These are phyloP conservation scores for Acleris sparsana DNA, from an alignment of 2,888 invertebrate genomes.

Conservation along the genomic window DNA sequence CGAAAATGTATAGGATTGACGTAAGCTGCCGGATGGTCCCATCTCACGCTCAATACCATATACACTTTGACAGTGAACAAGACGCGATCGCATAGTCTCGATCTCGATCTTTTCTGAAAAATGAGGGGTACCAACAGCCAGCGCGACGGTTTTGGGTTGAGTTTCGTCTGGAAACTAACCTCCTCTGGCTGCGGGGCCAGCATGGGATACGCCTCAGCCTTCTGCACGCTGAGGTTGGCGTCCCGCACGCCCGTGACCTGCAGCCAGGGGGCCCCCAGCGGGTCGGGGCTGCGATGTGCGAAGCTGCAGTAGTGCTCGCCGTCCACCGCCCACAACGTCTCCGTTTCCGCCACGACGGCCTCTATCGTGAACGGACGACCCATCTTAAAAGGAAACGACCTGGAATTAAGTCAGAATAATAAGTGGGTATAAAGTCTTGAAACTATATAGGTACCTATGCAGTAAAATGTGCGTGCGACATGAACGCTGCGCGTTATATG, in stretches of 20 bases:
- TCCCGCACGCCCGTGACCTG: constrained; percentile 85
- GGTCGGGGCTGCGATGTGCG: constrained; percentile 80
- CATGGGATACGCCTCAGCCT: constrained; percentile 75
- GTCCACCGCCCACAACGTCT: constrained; percentile 88
- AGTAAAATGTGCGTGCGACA: too few species aligned
- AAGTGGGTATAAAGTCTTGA: neutral
- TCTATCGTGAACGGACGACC: constrained; percentile 82
- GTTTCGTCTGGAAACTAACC: constrained; percentile 44
- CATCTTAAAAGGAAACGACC: constrained; percentile 76
- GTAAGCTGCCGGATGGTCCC: too few species aligned
- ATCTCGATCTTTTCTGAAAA: too few species aligned
- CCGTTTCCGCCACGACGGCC: constrained; percentile 83
- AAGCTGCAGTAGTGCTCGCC: constrained; percentile 89
- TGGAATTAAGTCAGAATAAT: constrained; percentile 46
- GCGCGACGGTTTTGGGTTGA: neutral
- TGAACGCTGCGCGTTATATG: too few species aligned
- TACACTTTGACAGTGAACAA: too few species aligned
- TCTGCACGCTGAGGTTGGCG: constrained; percentile 85
- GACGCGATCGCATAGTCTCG: too few species aligned
- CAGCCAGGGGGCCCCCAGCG: constrained; percentile 69
- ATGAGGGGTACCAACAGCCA: too few species aligned
- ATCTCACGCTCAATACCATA: too few species aligned
- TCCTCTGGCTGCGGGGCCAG: constrained; percentile 56
- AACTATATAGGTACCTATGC: too few species aligned
- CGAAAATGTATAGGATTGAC: too few species aligned